Evolutionary conservation across 2,113 vertebrate species (phyloP).

Genomic region (Vulpes vulpes): DNA sequence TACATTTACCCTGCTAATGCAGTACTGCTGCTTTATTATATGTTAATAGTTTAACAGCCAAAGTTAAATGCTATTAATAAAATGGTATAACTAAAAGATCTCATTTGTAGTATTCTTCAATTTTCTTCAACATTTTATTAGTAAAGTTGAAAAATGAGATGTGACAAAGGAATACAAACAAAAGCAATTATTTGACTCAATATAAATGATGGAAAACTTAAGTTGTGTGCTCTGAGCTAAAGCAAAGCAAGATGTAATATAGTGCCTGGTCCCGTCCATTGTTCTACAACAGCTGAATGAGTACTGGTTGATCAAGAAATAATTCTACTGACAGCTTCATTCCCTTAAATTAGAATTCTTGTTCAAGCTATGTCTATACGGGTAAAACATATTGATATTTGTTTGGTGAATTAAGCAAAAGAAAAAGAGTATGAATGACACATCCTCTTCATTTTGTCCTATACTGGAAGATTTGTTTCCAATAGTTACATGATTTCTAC

Average conservation of each 20-base stretch:
- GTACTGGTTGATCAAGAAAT: neutral
- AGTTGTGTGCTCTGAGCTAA: neutral
- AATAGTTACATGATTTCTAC: neutral
- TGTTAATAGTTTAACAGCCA: slow-evolving; percentile 80
- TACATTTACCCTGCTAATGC: slow-evolving; percentile 72
- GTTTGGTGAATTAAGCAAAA: slow-evolving; percentile 32
- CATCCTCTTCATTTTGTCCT: neutral
- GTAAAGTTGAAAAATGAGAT: slow-evolving; percentile 61
- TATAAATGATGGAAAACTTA: neutral
- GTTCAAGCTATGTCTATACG: neutral
- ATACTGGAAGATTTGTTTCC: neutral
- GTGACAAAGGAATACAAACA: slow-evolving; percentile 50
- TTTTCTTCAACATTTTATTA: slow-evolving; percentile 70
- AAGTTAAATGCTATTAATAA: slow-evolving; percentile 80
- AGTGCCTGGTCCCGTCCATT: neutral
- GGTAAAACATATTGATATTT: slow-evolving; percentile 30
- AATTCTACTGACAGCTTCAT: neutral
- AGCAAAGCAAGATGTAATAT: neutral
- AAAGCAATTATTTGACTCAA: slow-evolving; percentile 44
- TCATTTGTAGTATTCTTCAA: slow-evolving; percentile 62
- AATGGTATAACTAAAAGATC: slow-evolving; percentile 61
- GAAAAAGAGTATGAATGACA: neutral
- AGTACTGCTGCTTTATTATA: slow-evolving; percentile 65
- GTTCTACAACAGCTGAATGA: neutral
- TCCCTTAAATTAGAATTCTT: slow-evolving; percentile 24